phyloP scores from a whole-genome alignment of 2,113 vertebrate species.

The Muntiacus muntjak region DNA sequence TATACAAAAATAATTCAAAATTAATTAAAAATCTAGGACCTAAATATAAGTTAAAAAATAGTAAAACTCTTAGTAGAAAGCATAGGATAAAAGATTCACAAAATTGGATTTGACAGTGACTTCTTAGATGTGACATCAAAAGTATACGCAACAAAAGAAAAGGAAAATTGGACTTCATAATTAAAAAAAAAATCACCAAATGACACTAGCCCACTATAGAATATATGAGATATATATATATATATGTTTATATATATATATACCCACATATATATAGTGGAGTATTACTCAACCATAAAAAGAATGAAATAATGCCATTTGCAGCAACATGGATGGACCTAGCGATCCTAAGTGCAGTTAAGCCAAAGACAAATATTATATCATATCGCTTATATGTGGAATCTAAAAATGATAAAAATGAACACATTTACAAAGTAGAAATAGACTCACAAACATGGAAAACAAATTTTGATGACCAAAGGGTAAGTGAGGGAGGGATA shows the following conservation, averaged over 20 bases:
- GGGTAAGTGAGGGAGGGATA: background rate
- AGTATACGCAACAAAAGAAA: background rate
- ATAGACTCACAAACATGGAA: background rate
- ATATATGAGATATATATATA: fast-evolving
- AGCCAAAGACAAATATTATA: background rate
- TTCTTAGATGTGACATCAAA: background rate
- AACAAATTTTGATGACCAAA: background rate
- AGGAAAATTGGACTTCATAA: background rate
- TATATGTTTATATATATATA: background rate
- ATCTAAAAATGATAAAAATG: background rate
- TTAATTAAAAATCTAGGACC: background rate
- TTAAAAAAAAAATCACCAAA: background rate
- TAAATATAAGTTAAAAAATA: background rate
- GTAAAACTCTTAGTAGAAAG: background rate
- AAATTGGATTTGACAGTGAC: background rate
- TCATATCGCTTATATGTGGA: background rate
- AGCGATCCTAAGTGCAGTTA: background rate
- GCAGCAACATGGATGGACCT: background rate
- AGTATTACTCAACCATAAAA: background rate
- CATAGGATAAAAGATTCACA: background rate
- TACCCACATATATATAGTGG: background rate
- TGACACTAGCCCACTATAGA: background rate
- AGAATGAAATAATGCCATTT: background rate
- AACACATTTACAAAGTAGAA: background rate
- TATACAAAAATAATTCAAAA: background rate